Evolutionary conservation across 2,797 vertebrate genomes (phyloP), one percentile per base, ranked within the genome.

Genomic region (Pempheris klunzingeri): DNA sequence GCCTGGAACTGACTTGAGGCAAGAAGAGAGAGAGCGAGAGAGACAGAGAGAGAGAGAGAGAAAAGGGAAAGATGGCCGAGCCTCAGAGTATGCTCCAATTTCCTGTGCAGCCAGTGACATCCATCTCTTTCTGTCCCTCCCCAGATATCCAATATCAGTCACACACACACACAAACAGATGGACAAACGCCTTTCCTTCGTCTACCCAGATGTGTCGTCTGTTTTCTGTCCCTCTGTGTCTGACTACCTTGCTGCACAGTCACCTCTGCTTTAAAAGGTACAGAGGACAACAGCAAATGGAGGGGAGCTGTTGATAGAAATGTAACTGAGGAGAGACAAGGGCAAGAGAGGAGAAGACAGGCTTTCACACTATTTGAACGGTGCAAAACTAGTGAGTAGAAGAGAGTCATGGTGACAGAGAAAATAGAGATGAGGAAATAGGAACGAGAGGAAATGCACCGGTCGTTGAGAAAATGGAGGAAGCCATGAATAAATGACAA

Each of bases 31-130:
- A 46, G 22, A 61, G 28, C n/a, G 22, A 59, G 20, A 65, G 26
- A 53, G n/a, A 59, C 41, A 5, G 15, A 71, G 34, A 46, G 22
- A 61, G 28, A n/a, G 22, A 59, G 20, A 65, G 26, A 53, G n/a
- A 59, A 46, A 5, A n/a, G n/a, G n/a, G 15, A 7, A 24, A 38
- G 30, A 47, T 24, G 55, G n/a, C 26, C 1, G 6, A 55, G 39
- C 22, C 17, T 64, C 49, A 26, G 30, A 63, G 30, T 15, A 65
- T 71, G 65, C 50, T 88, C 66, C 70, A 89, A 80, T 89, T 82
- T 87, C 80, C 68, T 41, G 55, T 68, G 61, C 41, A 54, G 59
- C 38, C 36, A 5, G 14, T 32, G 32, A 10, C 18, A 4, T 84
- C 66, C 24, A 28, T 72, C 69, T 80, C 24, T 36, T 63, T 18